Percentiles rank a stretch among this genome's conserved stretches.
Evolutionary conservation across 2,113 vertebrate species (phyloP).

Genomic region (Phoenicopterus ruber): DNA sequence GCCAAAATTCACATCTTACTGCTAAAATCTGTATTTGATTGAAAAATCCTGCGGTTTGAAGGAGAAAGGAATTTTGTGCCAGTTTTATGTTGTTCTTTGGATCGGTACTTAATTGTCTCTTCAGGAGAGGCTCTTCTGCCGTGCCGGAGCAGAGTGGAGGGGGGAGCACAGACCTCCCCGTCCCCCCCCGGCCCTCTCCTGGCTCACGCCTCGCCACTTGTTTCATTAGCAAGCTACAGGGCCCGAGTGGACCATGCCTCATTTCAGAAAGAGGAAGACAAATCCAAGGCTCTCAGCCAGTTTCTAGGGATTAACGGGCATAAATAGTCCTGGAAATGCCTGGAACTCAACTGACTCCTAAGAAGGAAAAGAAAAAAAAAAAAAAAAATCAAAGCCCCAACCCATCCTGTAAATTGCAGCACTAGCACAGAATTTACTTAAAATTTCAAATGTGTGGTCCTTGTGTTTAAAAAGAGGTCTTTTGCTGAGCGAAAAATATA

Average conservation of each 20-base stretch:
- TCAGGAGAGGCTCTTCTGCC: neutral
- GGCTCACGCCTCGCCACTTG: neutral
- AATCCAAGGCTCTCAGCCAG: conserved; percentile 7
- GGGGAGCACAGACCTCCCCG: neutral
- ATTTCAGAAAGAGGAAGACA: conserved; percentile 1
- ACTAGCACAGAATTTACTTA: neutral
- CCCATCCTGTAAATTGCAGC: neutral
- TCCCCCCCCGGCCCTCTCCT: neutral
- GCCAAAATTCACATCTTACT: conserved; percentile 18
- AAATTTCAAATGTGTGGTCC: conserved; percentile 5
- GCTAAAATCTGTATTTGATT: conserved; percentile 2
- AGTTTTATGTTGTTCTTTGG: neutral
- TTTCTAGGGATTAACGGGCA: neutral
- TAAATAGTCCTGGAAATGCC: conserved; percentile 25
- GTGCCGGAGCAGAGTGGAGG: accelerated
- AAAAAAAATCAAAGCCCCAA: neutral
- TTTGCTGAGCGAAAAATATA: neutral
- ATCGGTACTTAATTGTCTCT: neutral
- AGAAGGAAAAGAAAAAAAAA: neutral
- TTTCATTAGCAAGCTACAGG: neutral
- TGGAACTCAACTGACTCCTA: neutral
- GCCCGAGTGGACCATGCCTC: neutral
- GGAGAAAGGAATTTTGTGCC: neutral
- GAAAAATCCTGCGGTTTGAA: conserved; percentile 15
- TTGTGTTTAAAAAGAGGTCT: neutral